These are phyloP conservation scores for Pheosia gnoma DNA, from an alignment of 2,888 invertebrate species.

Conservation along the genomic window DNA sequence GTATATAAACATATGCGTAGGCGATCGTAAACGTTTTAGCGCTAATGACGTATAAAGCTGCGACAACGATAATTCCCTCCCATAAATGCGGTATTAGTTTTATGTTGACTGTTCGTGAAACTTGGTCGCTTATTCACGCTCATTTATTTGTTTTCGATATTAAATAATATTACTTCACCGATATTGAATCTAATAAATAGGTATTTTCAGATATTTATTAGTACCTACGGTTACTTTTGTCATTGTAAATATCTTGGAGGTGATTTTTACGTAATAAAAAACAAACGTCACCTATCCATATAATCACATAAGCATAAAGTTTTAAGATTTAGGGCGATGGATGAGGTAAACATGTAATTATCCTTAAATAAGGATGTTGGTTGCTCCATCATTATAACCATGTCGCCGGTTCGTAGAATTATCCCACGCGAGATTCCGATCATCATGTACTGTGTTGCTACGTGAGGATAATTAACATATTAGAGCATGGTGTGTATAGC, in stretches of 20 bases:
- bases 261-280: too few species aligned
- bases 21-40: slow-evolving; percentile 30
- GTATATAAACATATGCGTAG: neutral
- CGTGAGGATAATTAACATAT: slow-evolving; percentile 21
- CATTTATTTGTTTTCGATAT: slow-evolving; percentile 24
- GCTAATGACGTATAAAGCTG: slow-evolving; percentile 25
- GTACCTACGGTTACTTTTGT: too few species aligned
- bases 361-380: slow-evolving; percentile 17
- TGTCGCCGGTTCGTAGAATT: neutral
- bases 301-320: too few species aligned
- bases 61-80: slow-evolving; percentile 25
- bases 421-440: neutral
- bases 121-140: slow-evolving; percentile 25
- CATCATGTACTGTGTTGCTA: slow-evolving; percentile 1
- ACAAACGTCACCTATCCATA: too few species aligned
- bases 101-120: slow-evolving; percentile 28
- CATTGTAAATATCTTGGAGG: too few species aligned
- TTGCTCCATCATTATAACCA: slow-evolving; percentile 10
- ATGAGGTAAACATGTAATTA: slow-evolving; percentile 9
- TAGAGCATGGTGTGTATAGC: slow-evolving; percentile 11
- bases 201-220: too few species aligned
- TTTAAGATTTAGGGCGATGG: neutral
- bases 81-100: slow-evolving; percentile 32
- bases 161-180: slow-evolving; percentile 23
- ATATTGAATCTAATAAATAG: slow-evolving; percentile 13